Conservation (phyloP, 2,888 invertebrate species). For the Tachina lurida region DNA sequence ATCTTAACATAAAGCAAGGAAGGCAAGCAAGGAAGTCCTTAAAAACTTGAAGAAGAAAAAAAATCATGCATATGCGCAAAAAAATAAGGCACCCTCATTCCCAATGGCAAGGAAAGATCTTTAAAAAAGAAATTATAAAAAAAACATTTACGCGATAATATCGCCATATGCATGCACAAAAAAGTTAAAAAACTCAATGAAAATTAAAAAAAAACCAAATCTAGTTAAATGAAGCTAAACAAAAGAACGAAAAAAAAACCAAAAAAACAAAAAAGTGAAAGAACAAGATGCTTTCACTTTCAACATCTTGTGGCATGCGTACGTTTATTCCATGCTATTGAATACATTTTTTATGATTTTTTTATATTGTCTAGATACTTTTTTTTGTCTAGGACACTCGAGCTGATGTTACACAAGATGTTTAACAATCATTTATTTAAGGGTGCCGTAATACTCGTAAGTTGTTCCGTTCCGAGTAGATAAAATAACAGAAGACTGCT, state of each 20-base stretch:
- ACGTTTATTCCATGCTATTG: slow-evolving; percentile 46
- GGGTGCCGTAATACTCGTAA: slow-evolving; percentile 50
- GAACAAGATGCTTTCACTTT: slow-evolving; percentile 70
- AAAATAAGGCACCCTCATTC: slow-evolving; percentile 74
- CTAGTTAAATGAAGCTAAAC: slow-evolving; percentile 43
- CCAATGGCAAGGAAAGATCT: slow-evolving; percentile 23
- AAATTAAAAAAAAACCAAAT: slow-evolving; percentile 29
- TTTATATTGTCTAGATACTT: slow-evolving; percentile 8
- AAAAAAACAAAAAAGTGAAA: slow-evolving; percentile 43
- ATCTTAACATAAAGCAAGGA: slow-evolving; percentile 47
- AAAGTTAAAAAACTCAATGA: slow-evolving; percentile 66
- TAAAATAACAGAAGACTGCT: slow-evolving; percentile 57
- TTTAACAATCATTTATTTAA: slow-evolving; percentile 55
- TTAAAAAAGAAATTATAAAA: slow-evolving; percentile 43
- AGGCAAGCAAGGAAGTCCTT: slow-evolving; percentile 60
- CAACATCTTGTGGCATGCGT: slow-evolving; percentile 70
- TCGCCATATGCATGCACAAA: slow-evolving; percentile 68
- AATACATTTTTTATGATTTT: slow-evolving; percentile 36
- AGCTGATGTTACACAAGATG: slow-evolving; percentile 71
- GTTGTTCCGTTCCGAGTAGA: not conserved
- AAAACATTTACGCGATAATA: slow-evolving; percentile 68
- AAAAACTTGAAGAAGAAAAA: slow-evolving; percentile 52
- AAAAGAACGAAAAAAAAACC: slow-evolving; percentile 44
- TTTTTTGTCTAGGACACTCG: slow-evolving; percentile 54
- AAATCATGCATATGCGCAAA: slow-evolving; percentile 76